A percentile compares a stretch with the other conserved stretches of the same genome.
Conservation (phyloP, 2,888 invertebrate genomes). For the Gandaritis pyraliata region DNA sequence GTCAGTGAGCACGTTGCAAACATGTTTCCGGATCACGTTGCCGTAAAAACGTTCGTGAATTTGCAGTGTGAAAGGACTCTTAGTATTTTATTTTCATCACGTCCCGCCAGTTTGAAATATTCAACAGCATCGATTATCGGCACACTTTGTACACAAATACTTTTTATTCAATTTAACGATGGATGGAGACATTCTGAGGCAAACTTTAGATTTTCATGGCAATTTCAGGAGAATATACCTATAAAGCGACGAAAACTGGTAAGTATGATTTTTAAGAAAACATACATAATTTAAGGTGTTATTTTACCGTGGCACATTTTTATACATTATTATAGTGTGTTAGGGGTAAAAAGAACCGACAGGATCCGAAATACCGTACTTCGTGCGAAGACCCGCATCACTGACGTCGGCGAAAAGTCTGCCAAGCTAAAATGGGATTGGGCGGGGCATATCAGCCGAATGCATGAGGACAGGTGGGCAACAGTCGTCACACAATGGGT, state of each 20-base stretch:
- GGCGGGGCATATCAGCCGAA: too few relatives aligned
- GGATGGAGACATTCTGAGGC: slow-evolving; percentile 50
- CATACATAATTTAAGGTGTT: slow-evolving; percentile 21
- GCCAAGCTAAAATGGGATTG: too few relatives aligned
- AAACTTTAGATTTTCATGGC: slow-evolving; percentile 50
- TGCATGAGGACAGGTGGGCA: too few relatives aligned
- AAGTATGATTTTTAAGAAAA: slow-evolving; percentile 26
- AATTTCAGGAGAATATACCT: slow-evolving; percentile 38
- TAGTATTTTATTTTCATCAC: slow-evolving; percentile 70
- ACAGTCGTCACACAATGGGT: too few relatives aligned
- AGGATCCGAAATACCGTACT: too few relatives aligned
- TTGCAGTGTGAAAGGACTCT: slow-evolving; percentile 4
- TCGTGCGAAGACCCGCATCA: too few relatives aligned
- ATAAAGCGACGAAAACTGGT: slow-evolving; percentile 33
- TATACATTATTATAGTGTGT: too few relatives aligned
- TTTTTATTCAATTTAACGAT: slow-evolving; percentile 73
- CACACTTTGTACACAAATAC: slow-evolving; percentile 76
- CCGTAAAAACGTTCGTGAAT: slow-evolving; percentile 1
- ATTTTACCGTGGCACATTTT: not conserved
- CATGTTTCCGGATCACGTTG: slow-evolving; percentile 1
- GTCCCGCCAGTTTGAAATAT: slow-evolving; percentile 74
- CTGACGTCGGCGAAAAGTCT: too few relatives aligned
- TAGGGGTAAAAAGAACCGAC: too few relatives aligned
- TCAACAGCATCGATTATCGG: slow-evolving; percentile 78
- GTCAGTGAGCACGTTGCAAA: not conserved